Evolutionary conservation across 2,888 invertebrate species (phyloP).

Genomic region (Agriopis leucophaearia): DNA sequence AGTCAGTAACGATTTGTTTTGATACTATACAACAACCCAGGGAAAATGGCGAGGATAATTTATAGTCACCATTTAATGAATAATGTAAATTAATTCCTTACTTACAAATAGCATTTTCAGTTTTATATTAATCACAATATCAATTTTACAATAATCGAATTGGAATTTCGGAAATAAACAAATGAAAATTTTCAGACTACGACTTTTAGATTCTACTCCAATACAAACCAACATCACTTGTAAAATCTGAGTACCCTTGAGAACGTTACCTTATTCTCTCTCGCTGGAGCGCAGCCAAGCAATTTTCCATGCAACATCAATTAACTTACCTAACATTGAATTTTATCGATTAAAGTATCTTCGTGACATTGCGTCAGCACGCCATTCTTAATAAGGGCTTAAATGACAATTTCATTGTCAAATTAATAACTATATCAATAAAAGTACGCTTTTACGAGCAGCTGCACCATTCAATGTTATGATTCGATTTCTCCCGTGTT

Average conservation of each 20-base stretch:
- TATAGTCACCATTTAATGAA: slow-evolving; percentile 30
- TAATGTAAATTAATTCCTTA: too few species aligned
- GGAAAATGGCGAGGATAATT: slow-evolving; percentile 48
- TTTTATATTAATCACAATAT: too few species aligned
- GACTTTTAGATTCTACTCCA: slow-evolving; percentile 22
- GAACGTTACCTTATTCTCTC: slow-evolving; percentile 62
- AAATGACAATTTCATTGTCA: slow-evolving; percentile 14
- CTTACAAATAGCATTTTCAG: too few species aligned
- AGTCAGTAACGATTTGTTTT: slow-evolving; percentile 47
- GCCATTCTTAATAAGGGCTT: slow-evolving; percentile 10
- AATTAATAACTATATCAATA: slow-evolving; percentile 4
- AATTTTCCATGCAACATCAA: slow-evolving; percentile 68
- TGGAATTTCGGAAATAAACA: background rate
- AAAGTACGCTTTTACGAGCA: background rate
- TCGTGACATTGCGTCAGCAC: slow-evolving; percentile 14
- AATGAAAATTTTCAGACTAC: slow-evolving; percentile 19
- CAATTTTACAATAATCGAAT: background rate
- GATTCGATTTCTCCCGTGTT: slow-evolving; percentile 14
- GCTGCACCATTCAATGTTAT: slow-evolving; percentile 1
- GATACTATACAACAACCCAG: slow-evolving; percentile 42
- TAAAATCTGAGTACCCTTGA: slow-evolving; percentile 72
- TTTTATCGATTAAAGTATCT: slow-evolving; percentile 52
- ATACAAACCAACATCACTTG: slow-evolving; percentile 55
- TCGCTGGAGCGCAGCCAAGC: slow-evolving; percentile 71
- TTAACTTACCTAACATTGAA: slow-evolving; percentile 60